Percentiles rank a stretch among this genome's conserved stretches.
Conservation (phyloP, 2,888 invertebrate genomes). For the Zygaena filipendulae region DNA sequence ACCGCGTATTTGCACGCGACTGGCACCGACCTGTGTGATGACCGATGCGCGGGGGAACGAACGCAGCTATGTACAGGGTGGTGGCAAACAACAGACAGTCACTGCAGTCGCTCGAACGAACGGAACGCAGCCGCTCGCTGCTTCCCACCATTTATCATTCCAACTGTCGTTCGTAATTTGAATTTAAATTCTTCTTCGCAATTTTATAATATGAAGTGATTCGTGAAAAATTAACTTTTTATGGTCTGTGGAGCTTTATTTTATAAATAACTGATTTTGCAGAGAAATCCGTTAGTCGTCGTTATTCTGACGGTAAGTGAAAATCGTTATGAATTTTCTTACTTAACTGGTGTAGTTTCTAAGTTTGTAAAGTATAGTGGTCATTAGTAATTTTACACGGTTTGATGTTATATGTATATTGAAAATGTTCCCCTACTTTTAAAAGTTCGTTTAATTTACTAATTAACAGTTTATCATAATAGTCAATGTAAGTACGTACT, state of each 20-base stretch:
- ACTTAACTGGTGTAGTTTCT: too few species aligned
- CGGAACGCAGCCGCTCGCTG: constrained; percentile 40
- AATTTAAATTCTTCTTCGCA: constrained; percentile 7
- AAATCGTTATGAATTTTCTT: constrained; percentile 9
- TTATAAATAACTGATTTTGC: constrained; percentile 37
- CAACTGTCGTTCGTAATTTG: constrained; percentile 16
- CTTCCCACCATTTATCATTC: constrained; percentile 11
- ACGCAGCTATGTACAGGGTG: too few species aligned
- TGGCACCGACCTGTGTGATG: constrained; percentile 33
- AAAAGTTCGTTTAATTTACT: too few species aligned
- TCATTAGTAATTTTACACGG: too few species aligned
- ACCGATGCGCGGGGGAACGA: constrained; percentile 47
- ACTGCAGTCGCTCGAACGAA: constrained; percentile 50
- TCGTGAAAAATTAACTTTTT: too few species aligned
- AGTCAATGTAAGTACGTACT: too few species aligned
- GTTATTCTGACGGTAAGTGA: constrained; percentile 46
- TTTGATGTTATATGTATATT: too few species aligned
- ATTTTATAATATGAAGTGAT: constrained; percentile 43
- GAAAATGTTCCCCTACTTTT: too few species aligned
- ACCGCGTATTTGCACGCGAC: constrained; percentile 15
- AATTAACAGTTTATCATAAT: too few species aligned
- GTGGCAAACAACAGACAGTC: constrained; percentile 18
- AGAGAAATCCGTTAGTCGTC: constrained; percentile 25
- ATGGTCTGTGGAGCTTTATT: constrained; percentile 36
- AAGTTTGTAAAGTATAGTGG: too few species aligned